Base-by-base conservation (phyloP, 2,888 invertebrate genomes). In the Heterodera filipjevi region DNA sequence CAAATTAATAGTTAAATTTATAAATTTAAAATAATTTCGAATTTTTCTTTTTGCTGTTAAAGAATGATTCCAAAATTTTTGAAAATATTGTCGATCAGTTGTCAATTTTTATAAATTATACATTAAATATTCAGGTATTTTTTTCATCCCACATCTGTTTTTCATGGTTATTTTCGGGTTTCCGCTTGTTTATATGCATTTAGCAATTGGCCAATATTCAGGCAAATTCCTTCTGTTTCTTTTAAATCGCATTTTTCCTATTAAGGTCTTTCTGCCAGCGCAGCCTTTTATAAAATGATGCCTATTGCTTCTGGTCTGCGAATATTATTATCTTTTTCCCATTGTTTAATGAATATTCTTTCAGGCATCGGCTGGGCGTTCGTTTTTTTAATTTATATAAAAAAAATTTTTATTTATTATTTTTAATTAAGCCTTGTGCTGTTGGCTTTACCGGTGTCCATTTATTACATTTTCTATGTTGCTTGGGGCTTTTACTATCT, bases 351-450 rank as follows among this genome's bases (percentile, higher is more conserved):
- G 33, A n/a, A 16, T 8, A 46, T 10, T 39, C 5, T 77, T 82
- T 72, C 77, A 86, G 88, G 88, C 6, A 84, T 89, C 74, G 89
- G 89, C n/a, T 89, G 87, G 87, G 86, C 86, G 6, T 77, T 64
- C 44, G 75, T 75, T 64, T 59, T 1, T 39, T 39, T 22, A 3
- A 33, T 33, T 33, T 12, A 8, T 10, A 72, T 49, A n/a, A n/a
- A n/a, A n/a, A n/a, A n/a, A n/a, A n/a, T 49, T 49, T 19, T 27
- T 19, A 75, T 44, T 8, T 75, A 32, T 6, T 19, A 30, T 44
- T 46, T 64, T 27, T 16, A 14, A 8, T 75, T 59, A 10, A 75
- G 75, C 2, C 64, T 87, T 12, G 86, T 88, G 0, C 82, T 89
- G 10, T 83, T 87, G 44, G 87, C 88, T 1, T 84, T 87, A 12